Percentiles rank a stretch among this genome's conserved stretches.
Evolutionary conservation across 2,113 vertebrate species (phyloP).

Genomic region (Myrmecophaga tridactyla): DNA sequence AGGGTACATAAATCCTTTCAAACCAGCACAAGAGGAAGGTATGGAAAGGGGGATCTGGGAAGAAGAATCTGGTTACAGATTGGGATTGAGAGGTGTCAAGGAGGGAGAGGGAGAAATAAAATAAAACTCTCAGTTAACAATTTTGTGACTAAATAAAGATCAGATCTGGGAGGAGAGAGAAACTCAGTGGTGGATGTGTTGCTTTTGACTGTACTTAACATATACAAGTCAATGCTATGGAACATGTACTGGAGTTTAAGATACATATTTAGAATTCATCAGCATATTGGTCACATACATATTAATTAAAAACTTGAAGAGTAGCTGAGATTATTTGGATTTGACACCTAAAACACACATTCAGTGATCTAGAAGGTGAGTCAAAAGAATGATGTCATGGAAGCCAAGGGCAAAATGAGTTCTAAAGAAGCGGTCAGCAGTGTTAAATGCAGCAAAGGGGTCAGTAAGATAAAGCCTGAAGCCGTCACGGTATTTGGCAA

Average conservation of each 20-base stretch:
- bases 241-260: background rate
- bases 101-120: background rate
- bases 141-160: conserved; percentile 24
- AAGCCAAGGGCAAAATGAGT: background rate
- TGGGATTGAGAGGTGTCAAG: background rate
- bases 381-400: background rate
- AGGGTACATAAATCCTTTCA: no score
- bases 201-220: background rate
- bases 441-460: background rate
- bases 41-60: background rate
- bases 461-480: background rate
- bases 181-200: background rate
- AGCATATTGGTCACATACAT: background rate
- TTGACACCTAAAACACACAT: background rate
- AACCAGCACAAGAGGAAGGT: no score
- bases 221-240: background rate
- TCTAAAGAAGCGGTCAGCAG: background rate
- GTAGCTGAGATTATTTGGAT: background rate
- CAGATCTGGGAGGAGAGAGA: background rate
- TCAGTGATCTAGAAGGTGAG: background rate
- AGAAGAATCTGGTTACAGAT: background rate
- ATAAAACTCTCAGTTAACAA: background rate
- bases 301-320: background rate
- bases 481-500: background rate
- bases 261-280: background rate